Evolutionary conservation across 2,113 vertebrate genomes (phyloP), one percentile per base, ranked within the genome.

Genomic region (Syngnathus scovelli): DNA sequence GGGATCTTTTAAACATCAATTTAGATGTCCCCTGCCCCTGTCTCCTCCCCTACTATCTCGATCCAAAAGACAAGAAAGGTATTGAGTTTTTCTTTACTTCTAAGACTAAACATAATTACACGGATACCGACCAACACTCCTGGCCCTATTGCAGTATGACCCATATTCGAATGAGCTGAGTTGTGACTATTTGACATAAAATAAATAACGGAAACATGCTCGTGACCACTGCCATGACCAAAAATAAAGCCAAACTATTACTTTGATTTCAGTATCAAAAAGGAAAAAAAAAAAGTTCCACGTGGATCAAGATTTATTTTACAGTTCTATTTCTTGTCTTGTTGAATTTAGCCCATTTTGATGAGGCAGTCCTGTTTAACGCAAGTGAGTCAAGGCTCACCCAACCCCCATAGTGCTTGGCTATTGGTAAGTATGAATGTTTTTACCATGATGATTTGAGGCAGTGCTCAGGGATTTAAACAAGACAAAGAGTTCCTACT

Each of bases 1-100:
- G 48, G 78, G 81, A 80, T 80, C 72, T 74, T 78, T 70, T 56
- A 68, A 74, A 72, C 15, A 2, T 69, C 72, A 61, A 61, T 68
- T 68, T 68, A 51, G 77, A 67, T 70, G 71, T 78, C 64, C 49
- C 72, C 59, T 48, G 65, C 70, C 33, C 16, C 55, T 37, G 39
- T 52, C 46, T 64, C 76, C 36, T 75, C 64, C 61, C 49, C 9
- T 15, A 62, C 72, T 66, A 61, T 37, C 61, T 52, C 18, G 1
- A 36, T 51, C 65, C 11, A 27, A 13, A n/a, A 5, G 56, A 67
- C 68, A 46, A 52, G 72, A 65, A 60, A 13, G 39, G 18, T 74
- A 55, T 68, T 63, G 38, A 62, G 56, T 48, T 49, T 63, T 62
- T 66, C 63, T 65, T 15, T 43, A 73, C 63, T 65, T 68, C 46